These are phyloP conservation scores for Sebastes alutus DNA, from an alignment of 2,797 vertebrate species.

Conservation along the genomic window DNA sequence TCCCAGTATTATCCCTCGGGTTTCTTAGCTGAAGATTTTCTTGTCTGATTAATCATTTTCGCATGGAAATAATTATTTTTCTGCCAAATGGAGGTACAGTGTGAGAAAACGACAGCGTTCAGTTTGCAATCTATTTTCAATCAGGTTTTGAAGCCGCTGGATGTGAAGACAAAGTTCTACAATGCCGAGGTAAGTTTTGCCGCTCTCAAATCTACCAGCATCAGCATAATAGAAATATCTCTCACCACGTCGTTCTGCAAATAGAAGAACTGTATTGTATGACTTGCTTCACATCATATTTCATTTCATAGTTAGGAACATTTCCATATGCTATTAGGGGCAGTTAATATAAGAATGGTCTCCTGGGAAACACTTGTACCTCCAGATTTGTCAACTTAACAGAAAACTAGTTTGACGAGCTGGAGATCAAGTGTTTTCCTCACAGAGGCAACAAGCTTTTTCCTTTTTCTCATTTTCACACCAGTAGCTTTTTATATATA, in stretches of 20 bases:
- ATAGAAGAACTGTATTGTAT: conserved; percentile 16
- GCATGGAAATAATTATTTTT: not conserved
- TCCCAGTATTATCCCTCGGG: not conserved
- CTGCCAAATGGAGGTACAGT: conserved; percentile 47
- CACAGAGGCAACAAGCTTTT: conserved; percentile 22
- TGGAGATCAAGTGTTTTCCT: conserved; percentile 54
- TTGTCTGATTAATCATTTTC: not conserved
- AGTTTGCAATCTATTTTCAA: conserved; percentile 85
- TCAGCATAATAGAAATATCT: not conserved
- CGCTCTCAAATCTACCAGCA: not conserved
- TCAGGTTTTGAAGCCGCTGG: conserved; percentile 97
- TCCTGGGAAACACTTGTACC: conserved; percentile 51
- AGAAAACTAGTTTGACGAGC: not conserved
- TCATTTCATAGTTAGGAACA: conserved; percentile 39
- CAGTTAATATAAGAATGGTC: conserved; percentile 24
- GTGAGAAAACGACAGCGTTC: conserved; percentile 70
- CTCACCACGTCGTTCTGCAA: conserved; percentile 14
- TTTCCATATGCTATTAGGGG: conserved; percentile 38
- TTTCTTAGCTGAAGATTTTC: not conserved
- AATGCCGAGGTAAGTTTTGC: conserved; percentile 92
- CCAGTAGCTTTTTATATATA: conserved; percentile 44
- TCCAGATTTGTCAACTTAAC: conserved; percentile 3
- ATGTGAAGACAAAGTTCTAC: conserved; percentile 99
- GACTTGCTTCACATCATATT: conserved; percentile 53
- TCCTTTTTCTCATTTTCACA: conserved; percentile 45